Conservation (phyloP, 2,113 vertebrate species). For the Motacilla alba region DNA sequence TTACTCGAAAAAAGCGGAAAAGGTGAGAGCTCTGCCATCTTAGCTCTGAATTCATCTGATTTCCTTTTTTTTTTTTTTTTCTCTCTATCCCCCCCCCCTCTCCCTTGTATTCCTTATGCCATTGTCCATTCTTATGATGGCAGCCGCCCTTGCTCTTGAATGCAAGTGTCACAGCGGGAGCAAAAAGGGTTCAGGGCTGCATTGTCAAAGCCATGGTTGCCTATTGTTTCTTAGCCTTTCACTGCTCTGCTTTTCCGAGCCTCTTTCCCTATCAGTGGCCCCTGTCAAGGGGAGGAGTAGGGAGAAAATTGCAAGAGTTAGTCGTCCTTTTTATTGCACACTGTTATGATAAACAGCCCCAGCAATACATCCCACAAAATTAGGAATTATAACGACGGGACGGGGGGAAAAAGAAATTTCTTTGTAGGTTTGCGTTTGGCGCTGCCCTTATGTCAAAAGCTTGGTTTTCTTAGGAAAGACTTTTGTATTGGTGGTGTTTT, state of each 20-base stretch:
- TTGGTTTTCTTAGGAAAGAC: slow-evolving; percentile 57
- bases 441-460: slow-evolving; percentile 59
- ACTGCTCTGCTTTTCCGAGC: slow-evolving; percentile 59
- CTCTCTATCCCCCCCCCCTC: background rate
- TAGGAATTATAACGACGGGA: slow-evolving; percentile 52
- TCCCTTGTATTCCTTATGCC: slow-evolving; percentile 70
- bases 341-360: slow-evolving; percentile 75
- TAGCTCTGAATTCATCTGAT: slow-evolving; percentile 73
- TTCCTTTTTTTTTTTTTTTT: background rate
- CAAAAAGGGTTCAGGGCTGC: slow-evolving; percentile 66
- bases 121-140: slow-evolving; percentile 71
- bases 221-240: slow-evolving; percentile 76
- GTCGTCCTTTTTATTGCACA: slow-evolving; percentile 62
- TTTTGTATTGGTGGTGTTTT: slow-evolving; percentile 30
- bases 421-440: slow-evolving; percentile 38
- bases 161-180: slow-evolving; percentile 73
- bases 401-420: background rate
- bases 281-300: slow-evolving; percentile 71
- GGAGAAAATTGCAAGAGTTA: slow-evolving; percentile 71
- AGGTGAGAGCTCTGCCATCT: slow-evolving; percentile 77
- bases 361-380: slow-evolving; percentile 63
- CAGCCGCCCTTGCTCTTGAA: slow-evolving; percentile 72
- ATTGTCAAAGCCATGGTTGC: slow-evolving; percentile 74
- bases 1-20: slow-evolving; percentile 68
- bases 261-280: slow-evolving; percentile 72